A percentile compares a stretch with the other conserved stretches of the same genome.
These are phyloP conservation scores for Atta colombica DNA, from an alignment of 1,140 invertebrate genomes.

Conservation along the genomic window DNA sequence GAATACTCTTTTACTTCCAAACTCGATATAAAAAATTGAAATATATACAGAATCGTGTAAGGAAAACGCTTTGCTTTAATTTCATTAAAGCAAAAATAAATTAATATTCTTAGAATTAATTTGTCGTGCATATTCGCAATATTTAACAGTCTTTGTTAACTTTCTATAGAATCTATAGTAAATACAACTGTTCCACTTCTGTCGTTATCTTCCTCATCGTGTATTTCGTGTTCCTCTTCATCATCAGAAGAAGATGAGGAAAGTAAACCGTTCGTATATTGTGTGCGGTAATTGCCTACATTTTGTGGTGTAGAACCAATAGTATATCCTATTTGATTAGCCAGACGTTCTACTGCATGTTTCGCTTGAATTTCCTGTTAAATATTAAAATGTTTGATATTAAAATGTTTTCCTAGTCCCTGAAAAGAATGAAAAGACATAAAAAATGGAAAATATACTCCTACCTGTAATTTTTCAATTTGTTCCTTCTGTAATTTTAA, in stretches of 20 bases:
- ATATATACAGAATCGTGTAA: neutral
- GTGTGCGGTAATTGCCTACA: conserved; percentile 74
- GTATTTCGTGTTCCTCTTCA: conserved; percentile 84
- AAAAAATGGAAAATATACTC: neutral
- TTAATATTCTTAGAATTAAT: conserved; percentile 40
- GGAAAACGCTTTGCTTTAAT: neutral
- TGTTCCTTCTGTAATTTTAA: conserved; percentile 87
- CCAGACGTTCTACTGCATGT: conserved; percentile 85
- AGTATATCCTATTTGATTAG: conserved; percentile 77
- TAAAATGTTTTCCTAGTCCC: conserved; percentile 21
- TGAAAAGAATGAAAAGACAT: neutral
- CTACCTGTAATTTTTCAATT: conserved; percentile 82
- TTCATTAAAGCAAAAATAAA: conserved; percentile 33
- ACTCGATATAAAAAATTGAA: conserved; percentile 1
- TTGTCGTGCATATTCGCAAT: neutral
- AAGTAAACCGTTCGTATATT: conserved; percentile 63
- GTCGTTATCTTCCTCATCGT: conserved; percentile 85
- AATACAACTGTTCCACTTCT: conserved; percentile 84
- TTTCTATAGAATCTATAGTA: conserved; percentile 78
- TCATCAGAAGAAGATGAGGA: conserved; percentile 75
- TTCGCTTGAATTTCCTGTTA: conserved; percentile 84
- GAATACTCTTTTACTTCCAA: neutral
- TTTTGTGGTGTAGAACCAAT: conserved; percentile 70
- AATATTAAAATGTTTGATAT: conserved; percentile 21
- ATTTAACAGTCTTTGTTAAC: conserved; percentile 50